These are phyloP conservation scores for Epinephelus lanceolatus DNA, from an alignment of 2,113 vertebrate species.

Conservation along the genomic window DNA sequence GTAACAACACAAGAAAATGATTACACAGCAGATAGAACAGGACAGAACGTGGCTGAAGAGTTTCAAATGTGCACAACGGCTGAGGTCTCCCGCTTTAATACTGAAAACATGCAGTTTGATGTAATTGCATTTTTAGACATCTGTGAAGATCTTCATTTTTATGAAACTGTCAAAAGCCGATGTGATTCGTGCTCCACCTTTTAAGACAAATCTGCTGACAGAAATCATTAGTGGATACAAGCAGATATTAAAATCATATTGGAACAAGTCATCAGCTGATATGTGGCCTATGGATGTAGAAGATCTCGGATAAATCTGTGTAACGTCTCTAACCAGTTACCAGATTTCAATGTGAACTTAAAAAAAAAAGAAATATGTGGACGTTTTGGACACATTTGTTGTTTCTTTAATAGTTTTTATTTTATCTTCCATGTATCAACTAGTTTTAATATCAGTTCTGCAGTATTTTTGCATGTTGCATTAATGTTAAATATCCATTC, in stretches of 20 bases:
- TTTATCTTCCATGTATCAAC: not conserved
- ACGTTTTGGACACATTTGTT: not conserved
- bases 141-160: not conserved
- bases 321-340: not conserved
- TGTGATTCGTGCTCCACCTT: too few relatives aligned
- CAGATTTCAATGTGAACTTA: not conserved
- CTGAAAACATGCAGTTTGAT: conserved; percentile 3
- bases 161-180: not conserved
- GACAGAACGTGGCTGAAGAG: conserved; percentile 1
- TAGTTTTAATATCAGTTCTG: not conserved
- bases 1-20: not conserved
- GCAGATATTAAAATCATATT: not conserved
- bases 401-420: not conserved
- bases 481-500: conserved; percentile 5
- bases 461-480: not conserved
- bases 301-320: not conserved
- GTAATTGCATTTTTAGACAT: not conserved
- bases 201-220: not conserved
- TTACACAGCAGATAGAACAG: not conserved
- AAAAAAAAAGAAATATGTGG: not conserved
- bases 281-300: not conserved
- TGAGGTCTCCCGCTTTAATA: conserved; percentile 1
- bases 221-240: not conserved
- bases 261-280: not conserved
- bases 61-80: not conserved